A percentile compares a stretch with the other conserved stretches of the same genome.
phyloP scores from a whole-genome alignment of 2,888 invertebrate genomes.

The Tachina fera region DNA sequence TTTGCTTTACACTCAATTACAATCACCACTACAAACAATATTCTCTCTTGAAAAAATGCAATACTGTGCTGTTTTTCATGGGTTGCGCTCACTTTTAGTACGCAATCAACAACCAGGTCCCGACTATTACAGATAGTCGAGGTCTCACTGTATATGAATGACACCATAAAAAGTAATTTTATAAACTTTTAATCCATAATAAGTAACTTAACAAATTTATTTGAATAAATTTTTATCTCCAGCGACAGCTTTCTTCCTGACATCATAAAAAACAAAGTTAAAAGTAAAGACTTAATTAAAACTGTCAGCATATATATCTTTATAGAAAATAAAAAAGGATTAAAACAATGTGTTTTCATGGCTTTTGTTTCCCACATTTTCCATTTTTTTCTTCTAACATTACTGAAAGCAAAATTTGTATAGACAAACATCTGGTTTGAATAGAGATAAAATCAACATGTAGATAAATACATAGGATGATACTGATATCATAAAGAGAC shows the following conservation, averaged over 20 bases:
- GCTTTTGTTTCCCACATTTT: background rate
- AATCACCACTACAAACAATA: too few species aligned
- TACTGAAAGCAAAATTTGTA: background rate
- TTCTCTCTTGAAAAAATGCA: too few species aligned
- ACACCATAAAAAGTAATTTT: too few species aligned
- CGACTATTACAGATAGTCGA: too few species aligned
- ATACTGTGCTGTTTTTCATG: too few species aligned
- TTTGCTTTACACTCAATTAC: too few species aligned
- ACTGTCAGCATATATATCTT: background rate
- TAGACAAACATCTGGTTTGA: background rate
- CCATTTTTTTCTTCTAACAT: background rate
- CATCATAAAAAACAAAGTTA: background rate
- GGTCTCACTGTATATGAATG: too few species aligned
- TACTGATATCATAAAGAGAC: background rate
- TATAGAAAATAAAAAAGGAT: background rate
- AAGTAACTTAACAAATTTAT: background rate
- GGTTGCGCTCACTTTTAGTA: too few species aligned
- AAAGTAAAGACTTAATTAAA: slow-evolving; percentile 7
- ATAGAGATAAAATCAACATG: background rate
- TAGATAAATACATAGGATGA: background rate
- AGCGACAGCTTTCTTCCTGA: background rate
- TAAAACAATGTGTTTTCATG: background rate
- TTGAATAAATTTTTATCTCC: background rate
- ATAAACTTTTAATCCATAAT: too few species aligned
- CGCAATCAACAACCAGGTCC: too few species aligned